These are phyloP conservation scores for Octodon degus DNA, from an alignment of 2,113 vertebrate species.

Conservation along the genomic window DNA sequence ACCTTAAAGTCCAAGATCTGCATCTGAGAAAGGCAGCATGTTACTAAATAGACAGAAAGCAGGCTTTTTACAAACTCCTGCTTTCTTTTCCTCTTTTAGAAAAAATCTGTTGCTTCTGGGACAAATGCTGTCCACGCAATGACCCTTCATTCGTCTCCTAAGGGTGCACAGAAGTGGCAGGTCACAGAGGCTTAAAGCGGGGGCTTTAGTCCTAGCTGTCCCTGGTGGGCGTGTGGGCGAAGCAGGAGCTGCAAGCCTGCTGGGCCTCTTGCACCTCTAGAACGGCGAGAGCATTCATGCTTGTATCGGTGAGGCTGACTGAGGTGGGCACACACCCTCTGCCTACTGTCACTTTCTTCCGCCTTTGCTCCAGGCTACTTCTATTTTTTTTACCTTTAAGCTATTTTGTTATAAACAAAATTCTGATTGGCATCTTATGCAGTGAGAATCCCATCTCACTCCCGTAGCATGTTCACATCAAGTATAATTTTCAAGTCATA, in stretches of 20 bases:
- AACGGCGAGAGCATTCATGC: background rate
- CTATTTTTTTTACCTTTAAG: background rate
- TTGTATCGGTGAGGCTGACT: background rate
- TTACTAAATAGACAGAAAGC: conserved; percentile 10
- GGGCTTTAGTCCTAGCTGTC: background rate
- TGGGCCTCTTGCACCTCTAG: background rate
- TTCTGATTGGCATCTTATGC: conserved; percentile 16
- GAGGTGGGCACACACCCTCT: background rate
- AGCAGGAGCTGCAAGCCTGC: background rate
- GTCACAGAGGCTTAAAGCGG: background rate
- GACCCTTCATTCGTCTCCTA: background rate
- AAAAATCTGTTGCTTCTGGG: background rate
- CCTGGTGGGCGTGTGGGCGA: background rate
- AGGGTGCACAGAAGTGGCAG: background rate
- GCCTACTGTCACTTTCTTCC: background rate
- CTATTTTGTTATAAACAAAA: background rate
- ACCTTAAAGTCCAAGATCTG: background rate
- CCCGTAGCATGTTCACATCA: background rate
- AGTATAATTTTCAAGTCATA: conserved; percentile 18
- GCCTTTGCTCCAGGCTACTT: background rate
- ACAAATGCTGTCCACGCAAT: background rate
- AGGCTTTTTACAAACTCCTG: background rate
- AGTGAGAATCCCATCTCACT: background rate
- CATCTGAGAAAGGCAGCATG: background rate
- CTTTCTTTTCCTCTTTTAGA: conserved; percentile 37